Percentiles rank a stretch among this genome's conserved stretches.
These are phyloP conservation scores for Tokudaia muenninki DNA, from an alignment of 2,797 vertebrate species.

Conservation along the genomic window DNA sequence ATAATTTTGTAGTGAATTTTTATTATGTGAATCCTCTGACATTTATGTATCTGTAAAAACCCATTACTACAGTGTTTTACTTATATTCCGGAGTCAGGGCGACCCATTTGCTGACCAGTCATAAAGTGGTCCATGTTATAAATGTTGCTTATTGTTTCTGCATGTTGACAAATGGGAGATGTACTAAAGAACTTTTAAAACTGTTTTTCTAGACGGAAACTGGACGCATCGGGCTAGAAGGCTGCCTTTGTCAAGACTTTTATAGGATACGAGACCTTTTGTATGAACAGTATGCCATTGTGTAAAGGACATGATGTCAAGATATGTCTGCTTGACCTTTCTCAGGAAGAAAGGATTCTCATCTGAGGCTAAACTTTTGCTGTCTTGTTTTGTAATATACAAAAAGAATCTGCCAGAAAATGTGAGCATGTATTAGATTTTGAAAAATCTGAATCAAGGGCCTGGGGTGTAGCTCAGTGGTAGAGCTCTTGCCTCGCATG, in stretches of 20 bases:
- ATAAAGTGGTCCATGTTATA: slow-evolving; percentile 34
- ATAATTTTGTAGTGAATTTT: slow-evolving; percentile 61
- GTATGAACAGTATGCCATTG: slow-evolving; percentile 98
- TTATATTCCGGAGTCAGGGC: slow-evolving; percentile 34
- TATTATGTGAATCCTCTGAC: slow-evolving; percentile 60
- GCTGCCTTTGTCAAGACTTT: slow-evolving; percentile 98
- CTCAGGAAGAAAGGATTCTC: slow-evolving; percentile 75
- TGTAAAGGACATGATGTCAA: slow-evolving; percentile 88
- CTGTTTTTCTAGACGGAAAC: slow-evolving; percentile 95
- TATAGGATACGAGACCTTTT: slow-evolving; percentile 99
- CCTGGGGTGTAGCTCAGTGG: background rate
- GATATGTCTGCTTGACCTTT: slow-evolving; percentile 84
- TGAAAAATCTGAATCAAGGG: slow-evolving; percentile 78
- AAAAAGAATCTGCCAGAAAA: slow-evolving; percentile 73
- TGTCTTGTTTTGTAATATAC: slow-evolving; percentile 86
- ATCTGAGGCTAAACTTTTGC: slow-evolving; percentile 64
- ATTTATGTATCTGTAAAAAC: slow-evolving; percentile 60
- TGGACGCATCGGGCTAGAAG: slow-evolving; percentile 98
- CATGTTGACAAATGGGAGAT: slow-evolving; percentile 58
- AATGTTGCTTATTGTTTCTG: slow-evolving; percentile 65
- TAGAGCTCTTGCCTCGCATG: slow-evolving; percentile 29
- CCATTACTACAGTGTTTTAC: slow-evolving; percentile 50
- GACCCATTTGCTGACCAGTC: slow-evolving; percentile 53
- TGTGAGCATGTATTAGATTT: slow-evolving; percentile 69
- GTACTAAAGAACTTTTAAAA: slow-evolving; percentile 64